These are phyloP conservation scores for Apocrypta bakeri DNA, from an alignment of 1,140 invertebrate species.

Conservation along the genomic window DNA sequence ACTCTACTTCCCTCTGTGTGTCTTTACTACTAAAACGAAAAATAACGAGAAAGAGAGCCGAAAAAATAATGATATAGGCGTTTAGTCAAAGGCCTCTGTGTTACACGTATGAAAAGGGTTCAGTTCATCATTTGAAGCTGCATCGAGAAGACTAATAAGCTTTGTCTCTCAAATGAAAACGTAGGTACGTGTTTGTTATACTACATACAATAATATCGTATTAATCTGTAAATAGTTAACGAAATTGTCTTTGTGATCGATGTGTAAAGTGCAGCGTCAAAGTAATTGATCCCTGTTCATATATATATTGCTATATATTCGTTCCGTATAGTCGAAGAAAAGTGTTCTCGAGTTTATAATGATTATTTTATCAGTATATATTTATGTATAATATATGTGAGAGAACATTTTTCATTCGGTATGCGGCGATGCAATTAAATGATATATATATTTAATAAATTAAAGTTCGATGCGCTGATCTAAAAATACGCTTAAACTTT, in stretches of 20 bases:
- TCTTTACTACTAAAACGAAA: slow-evolving; percentile 39
- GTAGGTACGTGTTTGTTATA: slow-evolving; percentile 72
- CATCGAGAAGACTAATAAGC: slow-evolving; percentile 69
- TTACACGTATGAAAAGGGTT: slow-evolving; percentile 73
- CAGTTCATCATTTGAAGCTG: slow-evolving; percentile 74
- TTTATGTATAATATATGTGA: background rate
- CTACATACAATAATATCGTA: slow-evolving; percentile 57
- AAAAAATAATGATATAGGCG: background rate
- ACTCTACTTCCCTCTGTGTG: slow-evolving; percentile 26
- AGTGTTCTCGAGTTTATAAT: slow-evolving; percentile 27
- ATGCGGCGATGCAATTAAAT: background rate
- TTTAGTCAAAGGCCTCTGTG: slow-evolving; percentile 28
- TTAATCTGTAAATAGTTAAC: slow-evolving; percentile 46
- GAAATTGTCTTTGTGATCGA: slow-evolving; percentile 45
- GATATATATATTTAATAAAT: background rate
- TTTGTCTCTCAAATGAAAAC: slow-evolving; percentile 59
- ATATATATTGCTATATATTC: slow-evolving; percentile 49
- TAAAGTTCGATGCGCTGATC: background rate
- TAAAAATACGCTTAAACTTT: background rate
- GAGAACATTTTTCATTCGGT: slow-evolving; percentile 28
- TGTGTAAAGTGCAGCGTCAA: slow-evolving; percentile 69
- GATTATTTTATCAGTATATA: background rate
- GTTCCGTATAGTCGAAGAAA: background rate
- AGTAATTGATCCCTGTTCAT: slow-evolving; percentile 74
- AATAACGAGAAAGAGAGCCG: background rate